Conservation (phyloP, 2,888 invertebrate genomes). For the Caprella mutica region DNA sequence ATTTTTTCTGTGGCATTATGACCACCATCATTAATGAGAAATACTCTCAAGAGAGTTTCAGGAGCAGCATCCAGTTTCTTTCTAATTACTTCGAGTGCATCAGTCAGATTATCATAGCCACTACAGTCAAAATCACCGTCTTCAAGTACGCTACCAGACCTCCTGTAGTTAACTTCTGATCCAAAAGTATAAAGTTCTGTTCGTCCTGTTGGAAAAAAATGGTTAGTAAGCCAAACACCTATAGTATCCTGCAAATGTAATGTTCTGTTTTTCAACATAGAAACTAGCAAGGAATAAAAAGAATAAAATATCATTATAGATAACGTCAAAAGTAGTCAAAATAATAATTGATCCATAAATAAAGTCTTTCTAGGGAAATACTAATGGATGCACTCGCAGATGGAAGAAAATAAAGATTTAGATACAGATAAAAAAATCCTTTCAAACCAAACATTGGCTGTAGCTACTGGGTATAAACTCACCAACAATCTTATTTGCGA, state of each 20-base stretch:
- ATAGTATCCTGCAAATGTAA: too few species aligned
- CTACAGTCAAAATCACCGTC: background rate
- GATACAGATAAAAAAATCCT: too few species aligned
- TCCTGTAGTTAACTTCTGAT: background rate
- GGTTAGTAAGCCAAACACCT: too few species aligned
- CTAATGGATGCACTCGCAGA: too few species aligned
- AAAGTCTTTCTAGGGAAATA: too few species aligned
- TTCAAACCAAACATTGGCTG: background rate
- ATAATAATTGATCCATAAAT: too few species aligned
- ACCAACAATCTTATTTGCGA: slow-evolving; percentile 1
- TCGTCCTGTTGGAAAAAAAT: background rate
- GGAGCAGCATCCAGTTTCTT: slow-evolving; percentile 9
- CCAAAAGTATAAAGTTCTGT: slow-evolving; percentile 21
- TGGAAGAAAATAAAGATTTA: too few species aligned
- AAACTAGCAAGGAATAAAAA: too few species aligned
- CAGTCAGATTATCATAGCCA: background rate
- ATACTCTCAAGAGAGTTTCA: slow-evolving; percentile 11
- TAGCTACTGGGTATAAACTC: background rate
- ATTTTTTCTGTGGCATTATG: slow-evolving; percentile 9
- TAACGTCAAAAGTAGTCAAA: too few species aligned
- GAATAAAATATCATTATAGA: too few species aligned
- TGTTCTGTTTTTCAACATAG: too few species aligned
- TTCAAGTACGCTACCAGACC: slow-evolving; percentile 2
- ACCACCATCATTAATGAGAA: slow-evolving; percentile 19
- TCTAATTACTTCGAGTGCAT: slow-evolving; percentile 11